Evolutionary conservation across 2,113 vertebrate genomes (phyloP).

Genomic region (Ameiurus melas): DNA sequence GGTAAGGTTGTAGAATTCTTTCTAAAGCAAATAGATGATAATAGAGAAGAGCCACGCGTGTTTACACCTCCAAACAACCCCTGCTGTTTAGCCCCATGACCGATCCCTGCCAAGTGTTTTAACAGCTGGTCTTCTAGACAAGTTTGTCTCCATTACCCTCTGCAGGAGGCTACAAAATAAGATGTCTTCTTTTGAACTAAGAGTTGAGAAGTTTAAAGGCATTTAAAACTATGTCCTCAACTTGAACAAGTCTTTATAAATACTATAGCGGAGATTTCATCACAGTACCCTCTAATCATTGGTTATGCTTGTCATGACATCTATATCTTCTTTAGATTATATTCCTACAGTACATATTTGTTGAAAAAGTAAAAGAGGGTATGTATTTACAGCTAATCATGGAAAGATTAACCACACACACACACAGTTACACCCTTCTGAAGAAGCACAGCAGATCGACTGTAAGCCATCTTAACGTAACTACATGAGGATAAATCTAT

Average conservation of each 20-base stretch:
- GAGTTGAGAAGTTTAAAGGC: background rate
- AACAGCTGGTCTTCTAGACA: slow-evolving; percentile 82
- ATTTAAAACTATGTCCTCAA: background rate
- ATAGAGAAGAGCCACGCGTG: slow-evolving; percentile 21
- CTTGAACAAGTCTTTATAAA: background rate
- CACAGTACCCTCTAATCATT: background rate
- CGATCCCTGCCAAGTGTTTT: slow-evolving; percentile 74
- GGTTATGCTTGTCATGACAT: background rate
- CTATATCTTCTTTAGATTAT: background rate
- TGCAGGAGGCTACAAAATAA: slow-evolving; percentile 28
- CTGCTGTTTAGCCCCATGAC: slow-evolving; percentile 27
- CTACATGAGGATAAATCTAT: background rate
- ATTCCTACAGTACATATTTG: background rate
- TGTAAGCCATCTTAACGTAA: background rate
- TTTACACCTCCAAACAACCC: slow-evolving; percentile 41
- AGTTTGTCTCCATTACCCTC: slow-evolving; percentile 72
- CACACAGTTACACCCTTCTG: background rate
- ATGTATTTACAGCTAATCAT: background rate
- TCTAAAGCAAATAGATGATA: slow-evolving; percentile 39
- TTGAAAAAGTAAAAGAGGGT: background rate
- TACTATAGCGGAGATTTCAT: background rate
- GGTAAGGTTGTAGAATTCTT: background rate
- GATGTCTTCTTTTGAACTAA: slow-evolving; percentile 7
- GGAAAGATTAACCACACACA: background rate
- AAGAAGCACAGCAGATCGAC: background rate